phyloP scores from a whole-genome alignment of 1,140 invertebrate species.

The Philopotamus ludificatus region DNA sequence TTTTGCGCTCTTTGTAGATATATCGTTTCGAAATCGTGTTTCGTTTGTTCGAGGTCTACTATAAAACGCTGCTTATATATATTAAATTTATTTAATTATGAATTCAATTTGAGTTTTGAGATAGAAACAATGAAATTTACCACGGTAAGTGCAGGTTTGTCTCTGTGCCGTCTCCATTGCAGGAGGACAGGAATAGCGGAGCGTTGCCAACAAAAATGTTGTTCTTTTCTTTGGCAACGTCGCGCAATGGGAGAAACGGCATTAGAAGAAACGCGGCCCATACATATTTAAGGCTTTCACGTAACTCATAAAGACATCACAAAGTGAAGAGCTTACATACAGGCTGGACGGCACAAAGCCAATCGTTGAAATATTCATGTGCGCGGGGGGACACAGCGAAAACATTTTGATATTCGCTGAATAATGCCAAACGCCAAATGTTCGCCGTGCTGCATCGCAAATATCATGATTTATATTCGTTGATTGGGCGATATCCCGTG shows the following conservation, averaged over 20 bases:
- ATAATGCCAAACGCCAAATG: background rate
- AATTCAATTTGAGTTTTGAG: no score
- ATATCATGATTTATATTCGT: no score
- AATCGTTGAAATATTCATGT: slow-evolving; percentile 27
- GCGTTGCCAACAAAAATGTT: background rate
- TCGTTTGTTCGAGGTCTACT: no score
- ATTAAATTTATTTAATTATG: no score
- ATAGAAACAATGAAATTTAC: no score
- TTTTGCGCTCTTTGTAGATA: no score
- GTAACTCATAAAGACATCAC: slow-evolving; percentile 27
- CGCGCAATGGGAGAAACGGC: background rate
- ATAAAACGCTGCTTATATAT: no score
- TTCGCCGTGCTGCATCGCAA: background rate
- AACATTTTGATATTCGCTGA: slow-evolving; percentile 16
- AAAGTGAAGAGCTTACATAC: slow-evolving; percentile 24
- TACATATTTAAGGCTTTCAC: slow-evolving; percentile 25
- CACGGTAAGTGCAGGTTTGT: no score
- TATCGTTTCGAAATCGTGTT: no score
- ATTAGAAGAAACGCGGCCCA: background rate
- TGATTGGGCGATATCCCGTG: no score
- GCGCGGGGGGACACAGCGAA: background rate
- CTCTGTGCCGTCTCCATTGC: no score
- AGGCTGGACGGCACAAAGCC: slow-evolving; percentile 11
- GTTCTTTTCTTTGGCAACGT: background rate
- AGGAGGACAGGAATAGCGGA: background rate